phyloP scores from a whole-genome alignment of 2,797 vertebrate genomes.

The Coendou prehensilis region DNA sequence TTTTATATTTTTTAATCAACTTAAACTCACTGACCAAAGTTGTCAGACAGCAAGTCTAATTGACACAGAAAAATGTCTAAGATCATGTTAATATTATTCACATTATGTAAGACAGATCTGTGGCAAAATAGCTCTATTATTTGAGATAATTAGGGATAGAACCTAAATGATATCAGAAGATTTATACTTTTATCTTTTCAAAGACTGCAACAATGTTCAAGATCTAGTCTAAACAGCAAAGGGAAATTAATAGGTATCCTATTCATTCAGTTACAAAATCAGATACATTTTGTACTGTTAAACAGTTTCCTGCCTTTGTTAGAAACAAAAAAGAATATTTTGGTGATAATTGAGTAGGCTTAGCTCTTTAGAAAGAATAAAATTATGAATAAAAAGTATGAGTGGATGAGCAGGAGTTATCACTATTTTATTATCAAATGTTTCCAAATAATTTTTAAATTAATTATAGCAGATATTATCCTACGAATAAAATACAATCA shows the following conservation, averaged over 20 bases:
- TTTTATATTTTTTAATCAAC: conserved; percentile 48
- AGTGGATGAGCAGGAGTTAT: neutral
- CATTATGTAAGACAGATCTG: neutral
- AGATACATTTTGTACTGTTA: neutral
- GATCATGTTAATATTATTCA: neutral
- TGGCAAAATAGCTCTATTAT: neutral
- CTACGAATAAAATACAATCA: neutral
- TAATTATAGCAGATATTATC: neutral
- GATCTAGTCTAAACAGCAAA: neutral
- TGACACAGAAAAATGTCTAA: conserved; percentile 23
- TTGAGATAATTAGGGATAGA: neutral
- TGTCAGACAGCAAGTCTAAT: neutral
- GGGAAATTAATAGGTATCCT: neutral
- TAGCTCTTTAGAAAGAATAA: neutral
- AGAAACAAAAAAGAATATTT: conserved; percentile 19
- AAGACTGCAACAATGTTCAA: neutral
- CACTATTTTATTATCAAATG: neutral
- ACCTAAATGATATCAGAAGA: neutral
- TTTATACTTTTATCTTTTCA: conserved; percentile 12
- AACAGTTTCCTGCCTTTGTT: neutral
- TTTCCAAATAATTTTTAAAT: neutral
- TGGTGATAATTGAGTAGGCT: neutral
- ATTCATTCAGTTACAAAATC: neutral
- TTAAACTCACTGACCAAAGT: neutral
- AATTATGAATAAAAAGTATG: neutral